Conservation (phyloP, 2,113 vertebrate genomes). For the Anhinga anhinga region DNA sequence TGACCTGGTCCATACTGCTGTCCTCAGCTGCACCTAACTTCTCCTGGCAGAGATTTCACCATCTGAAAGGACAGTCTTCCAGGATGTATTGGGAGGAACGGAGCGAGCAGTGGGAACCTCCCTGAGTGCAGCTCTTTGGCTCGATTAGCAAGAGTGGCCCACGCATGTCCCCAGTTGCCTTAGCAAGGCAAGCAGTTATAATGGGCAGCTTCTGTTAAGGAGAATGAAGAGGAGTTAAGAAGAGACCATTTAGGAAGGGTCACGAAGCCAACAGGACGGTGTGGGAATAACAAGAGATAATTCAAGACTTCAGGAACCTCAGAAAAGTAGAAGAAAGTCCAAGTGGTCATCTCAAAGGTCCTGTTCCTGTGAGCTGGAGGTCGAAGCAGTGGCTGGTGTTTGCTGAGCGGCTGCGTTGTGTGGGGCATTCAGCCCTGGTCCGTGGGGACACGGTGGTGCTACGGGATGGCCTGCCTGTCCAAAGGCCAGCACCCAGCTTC, state of each 20-base stretch:
- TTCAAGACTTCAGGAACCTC: background rate
- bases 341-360: background rate
- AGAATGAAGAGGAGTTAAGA: background rate
- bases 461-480: background rate
- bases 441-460: rapidly evolving
- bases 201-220: background rate
- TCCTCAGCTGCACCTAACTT: background rate
- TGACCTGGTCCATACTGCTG: background rate
- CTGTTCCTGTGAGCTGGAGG: background rate
- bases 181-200: background rate
- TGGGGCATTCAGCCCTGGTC: background rate
- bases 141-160: background rate
- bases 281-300: background rate
- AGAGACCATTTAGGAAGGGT: background rate
- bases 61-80: background rate
- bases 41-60: background rate
- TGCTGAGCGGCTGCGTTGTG: background rate
- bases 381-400: background rate
- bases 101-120: background rate
- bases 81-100: background rate
- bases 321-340: background rate
- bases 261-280: background rate
- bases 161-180: background rate
- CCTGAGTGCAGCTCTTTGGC: background rate
- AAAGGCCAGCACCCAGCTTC: background rate